Evolutionary conservation across 2,888 invertebrate genomes (phyloP).

Genomic region (Deilephila elpenor): DNA sequence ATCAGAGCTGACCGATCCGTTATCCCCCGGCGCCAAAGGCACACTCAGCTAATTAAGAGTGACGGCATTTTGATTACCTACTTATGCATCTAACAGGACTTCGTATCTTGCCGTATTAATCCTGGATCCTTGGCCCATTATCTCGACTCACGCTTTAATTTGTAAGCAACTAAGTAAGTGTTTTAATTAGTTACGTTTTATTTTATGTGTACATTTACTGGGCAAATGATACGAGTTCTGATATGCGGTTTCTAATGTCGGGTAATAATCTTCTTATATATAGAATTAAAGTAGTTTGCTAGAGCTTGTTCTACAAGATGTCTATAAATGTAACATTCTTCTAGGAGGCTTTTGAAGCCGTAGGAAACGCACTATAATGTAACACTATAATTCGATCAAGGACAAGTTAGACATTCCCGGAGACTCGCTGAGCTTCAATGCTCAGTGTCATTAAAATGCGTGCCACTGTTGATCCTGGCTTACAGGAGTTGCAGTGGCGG

Average conservation of each 20-base stretch:
- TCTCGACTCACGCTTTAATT: slow-evolving; percentile 70
- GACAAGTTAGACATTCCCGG: too few relatives aligned
- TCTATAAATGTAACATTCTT: too few relatives aligned
- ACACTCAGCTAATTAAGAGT: slow-evolving; percentile 73
- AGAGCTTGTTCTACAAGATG: too few relatives aligned
- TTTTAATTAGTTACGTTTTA: slow-evolving; percentile 10
- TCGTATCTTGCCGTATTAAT: slow-evolving; percentile 69
- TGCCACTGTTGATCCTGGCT: too few relatives aligned
- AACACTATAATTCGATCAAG: too few relatives aligned
- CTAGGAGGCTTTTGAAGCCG: too few relatives aligned
- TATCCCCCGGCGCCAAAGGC: slow-evolving; percentile 56
- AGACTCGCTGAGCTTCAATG: too few relatives aligned
- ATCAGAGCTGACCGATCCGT: slow-evolving; percentile 38
- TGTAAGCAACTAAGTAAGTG: slow-evolving; percentile 55
- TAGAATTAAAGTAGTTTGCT: too few relatives aligned
- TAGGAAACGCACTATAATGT: too few relatives aligned
- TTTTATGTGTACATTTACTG: not conserved
- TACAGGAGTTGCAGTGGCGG: too few relatives aligned
- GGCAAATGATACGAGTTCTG: not conserved
- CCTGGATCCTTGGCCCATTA: slow-evolving; percentile 65
- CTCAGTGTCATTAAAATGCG: too few relatives aligned
- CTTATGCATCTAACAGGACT: slow-evolving; percentile 71
- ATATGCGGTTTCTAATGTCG: not conserved
- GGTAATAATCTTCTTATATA: too few relatives aligned
- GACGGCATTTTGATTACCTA: slow-evolving; percentile 80